These are phyloP conservation scores for Oopsacas minuta DNA, from an alignment of 37 sponge, comb jelly and placozoan genomes.

Conservation along the genomic window DNA sequence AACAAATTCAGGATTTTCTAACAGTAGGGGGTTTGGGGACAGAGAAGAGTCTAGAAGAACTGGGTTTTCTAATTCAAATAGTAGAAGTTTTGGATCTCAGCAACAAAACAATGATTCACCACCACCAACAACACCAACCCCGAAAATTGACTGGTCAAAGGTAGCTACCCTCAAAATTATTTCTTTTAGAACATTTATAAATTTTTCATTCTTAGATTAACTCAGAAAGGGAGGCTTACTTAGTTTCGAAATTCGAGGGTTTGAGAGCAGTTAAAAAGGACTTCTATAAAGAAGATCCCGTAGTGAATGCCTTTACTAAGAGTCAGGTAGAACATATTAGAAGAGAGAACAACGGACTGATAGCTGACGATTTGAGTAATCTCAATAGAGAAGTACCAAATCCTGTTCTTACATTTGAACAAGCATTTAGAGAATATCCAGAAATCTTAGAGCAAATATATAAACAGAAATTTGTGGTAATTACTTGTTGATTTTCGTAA, in stretches of 20 bases:
- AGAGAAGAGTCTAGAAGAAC: neutral
- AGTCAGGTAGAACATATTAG: slow-evolving; percentile 34
- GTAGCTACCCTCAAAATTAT: slow-evolving; percentile 25
- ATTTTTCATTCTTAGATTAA: neutral
- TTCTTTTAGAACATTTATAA: neutral
- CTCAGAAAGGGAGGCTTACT: neutral
- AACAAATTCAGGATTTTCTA: neutral
- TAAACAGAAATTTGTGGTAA: neutral
- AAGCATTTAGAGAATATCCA: slow-evolving; percentile 68
- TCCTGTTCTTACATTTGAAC: slow-evolving; percentile 62
- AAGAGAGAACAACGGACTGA: slow-evolving; percentile 31
- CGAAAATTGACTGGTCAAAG: slow-evolving; percentile 27
- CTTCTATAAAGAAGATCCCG: slow-evolving; percentile 55
- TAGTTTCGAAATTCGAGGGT: slow-evolving; percentile 27
- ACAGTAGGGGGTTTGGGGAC: neutral
- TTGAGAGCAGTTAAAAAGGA: slow-evolving; percentile 45
- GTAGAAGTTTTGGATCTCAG: neutral
- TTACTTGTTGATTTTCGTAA: too few relatives aligned
- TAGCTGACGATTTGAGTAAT: slow-evolving; percentile 35
- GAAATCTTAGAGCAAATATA: slow-evolving; percentile 22
- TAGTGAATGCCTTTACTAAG: slow-evolving; percentile 24
- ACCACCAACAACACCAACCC: neutral
- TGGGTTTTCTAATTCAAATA: neutral
- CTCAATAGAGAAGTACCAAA: slow-evolving; percentile 48
- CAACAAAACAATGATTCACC: neutral